phyloP scores from a whole-genome alignment of 2,888 invertebrate species.

The Mellilla xanthometata region DNA sequence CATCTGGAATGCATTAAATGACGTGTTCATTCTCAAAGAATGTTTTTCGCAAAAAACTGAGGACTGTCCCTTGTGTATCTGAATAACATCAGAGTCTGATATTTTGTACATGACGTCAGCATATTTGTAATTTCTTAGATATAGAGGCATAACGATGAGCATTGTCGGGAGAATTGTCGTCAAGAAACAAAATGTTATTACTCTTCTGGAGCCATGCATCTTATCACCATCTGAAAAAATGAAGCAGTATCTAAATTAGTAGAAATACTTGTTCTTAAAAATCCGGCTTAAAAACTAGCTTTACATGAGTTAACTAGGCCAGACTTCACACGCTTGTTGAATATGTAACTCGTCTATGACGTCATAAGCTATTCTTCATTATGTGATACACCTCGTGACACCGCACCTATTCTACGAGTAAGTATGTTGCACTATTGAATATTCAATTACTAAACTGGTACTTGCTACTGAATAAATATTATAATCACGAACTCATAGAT shows the following conservation, averaged over 20 bases:
- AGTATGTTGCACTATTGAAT: no score
- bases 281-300: no score
- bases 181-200: constrained; percentile 89
- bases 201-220: constrained; percentile 91
- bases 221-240: constrained; percentile 84
- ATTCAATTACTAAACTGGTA: no score
- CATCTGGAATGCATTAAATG: constrained; percentile 89
- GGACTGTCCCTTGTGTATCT: constrained; percentile 91
- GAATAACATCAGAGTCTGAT: constrained; percentile 92
- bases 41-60: constrained; percentile 92
- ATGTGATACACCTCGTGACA: background rate
- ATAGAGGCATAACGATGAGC: constrained; percentile 89
- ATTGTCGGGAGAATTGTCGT: constrained; percentile 89
- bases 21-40: constrained; percentile 88
- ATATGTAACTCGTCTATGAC: background rate
- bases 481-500: no score
- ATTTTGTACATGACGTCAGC: constrained; percentile 90
- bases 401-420: no score
- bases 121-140: constrained; percentile 89
- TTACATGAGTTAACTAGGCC: no score
- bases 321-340: no score
- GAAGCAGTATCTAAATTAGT: constrained; percentile 9
- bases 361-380: background rate
- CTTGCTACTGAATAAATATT: no score
- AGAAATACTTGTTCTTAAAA: no score